phyloP scores from a whole-genome alignment of 2,113 vertebrate species.

The Myotis yumanensis region DNA sequence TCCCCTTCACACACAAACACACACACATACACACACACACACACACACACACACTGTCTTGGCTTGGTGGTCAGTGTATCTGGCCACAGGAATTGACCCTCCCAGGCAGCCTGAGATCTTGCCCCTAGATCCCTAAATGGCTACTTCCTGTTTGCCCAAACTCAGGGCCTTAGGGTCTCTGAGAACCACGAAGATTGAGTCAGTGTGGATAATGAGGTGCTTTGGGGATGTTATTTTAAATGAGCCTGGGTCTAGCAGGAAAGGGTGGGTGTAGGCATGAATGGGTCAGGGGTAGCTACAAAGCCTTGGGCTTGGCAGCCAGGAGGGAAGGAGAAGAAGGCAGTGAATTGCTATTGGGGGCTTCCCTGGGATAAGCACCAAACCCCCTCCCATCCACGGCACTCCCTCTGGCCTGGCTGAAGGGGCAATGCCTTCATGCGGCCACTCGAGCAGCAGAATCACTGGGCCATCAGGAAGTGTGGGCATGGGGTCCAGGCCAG shows the following conservation, averaged over 20 bases:
- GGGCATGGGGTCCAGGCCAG: background rate
- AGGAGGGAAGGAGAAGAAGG: background rate
- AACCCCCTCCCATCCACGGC: background rate
- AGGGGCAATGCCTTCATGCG: background rate
- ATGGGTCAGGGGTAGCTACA: background rate
- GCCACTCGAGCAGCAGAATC: background rate
- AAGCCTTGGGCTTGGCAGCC: background rate
- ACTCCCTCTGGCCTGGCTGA: background rate
- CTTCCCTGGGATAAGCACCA: background rate
- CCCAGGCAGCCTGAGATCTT: background rate
- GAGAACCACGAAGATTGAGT: background rate
- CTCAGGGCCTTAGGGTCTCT: background rate
- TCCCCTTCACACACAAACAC: no score
- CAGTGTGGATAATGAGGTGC: background rate
- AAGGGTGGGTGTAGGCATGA: background rate
- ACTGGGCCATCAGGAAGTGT: fast-evolving
- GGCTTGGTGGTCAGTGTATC: background rate
- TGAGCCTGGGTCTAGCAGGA: background rate
- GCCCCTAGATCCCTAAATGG: background rate
- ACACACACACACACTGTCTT: background rate
- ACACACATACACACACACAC: fast-evolving
- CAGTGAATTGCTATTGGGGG: background rate
- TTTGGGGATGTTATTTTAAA: background rate
- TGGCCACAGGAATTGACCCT: background rate
- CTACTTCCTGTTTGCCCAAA: background rate